A percentile compares a stretch with the other conserved stretches of the same genome.
These are phyloP conservation scores for Phyllostomus discolor DNA, from an alignment of 2,113 vertebrate species.

Conservation along the genomic window DNA sequence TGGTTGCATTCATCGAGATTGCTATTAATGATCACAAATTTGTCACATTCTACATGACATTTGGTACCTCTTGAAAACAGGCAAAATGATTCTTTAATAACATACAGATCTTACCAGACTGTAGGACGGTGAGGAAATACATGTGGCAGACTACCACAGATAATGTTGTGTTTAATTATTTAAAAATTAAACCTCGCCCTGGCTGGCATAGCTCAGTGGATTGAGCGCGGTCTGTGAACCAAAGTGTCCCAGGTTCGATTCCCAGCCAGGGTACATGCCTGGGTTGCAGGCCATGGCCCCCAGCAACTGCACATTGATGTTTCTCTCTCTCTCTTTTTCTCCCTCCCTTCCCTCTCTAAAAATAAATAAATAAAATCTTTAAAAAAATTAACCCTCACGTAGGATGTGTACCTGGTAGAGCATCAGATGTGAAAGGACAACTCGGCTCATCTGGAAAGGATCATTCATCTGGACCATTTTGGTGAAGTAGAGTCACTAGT, in stretches of 20 bases:
- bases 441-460: not conserved
- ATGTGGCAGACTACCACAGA: not conserved
- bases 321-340: too few species aligned
- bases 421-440: not conserved
- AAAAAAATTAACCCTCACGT: not conserved
- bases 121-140: not conserved
- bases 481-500: not conserved
- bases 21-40: not conserved
- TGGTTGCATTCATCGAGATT: not conserved
- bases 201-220: too few species aligned
- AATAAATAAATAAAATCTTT: too few species aligned
- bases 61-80: constrained; percentile 16
- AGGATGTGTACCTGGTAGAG: not conserved
- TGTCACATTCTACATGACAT: not conserved
- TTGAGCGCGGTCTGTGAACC: too few species aligned
- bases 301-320: too few species aligned
- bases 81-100: not conserved
- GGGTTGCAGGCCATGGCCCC: too few species aligned
- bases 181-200: not conserved
- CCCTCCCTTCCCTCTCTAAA: too few species aligned
- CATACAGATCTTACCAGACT: not conserved
- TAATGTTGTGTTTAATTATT: not conserved
- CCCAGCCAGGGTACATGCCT: too few species aligned
- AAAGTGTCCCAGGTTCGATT: too few species aligned
- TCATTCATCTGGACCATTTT: not conserved